Evolutionary conservation across 2,113 vertebrate species (phyloP), one percentile per base, ranked within the genome.

Genomic region (Chamaetylas fuelleborni): DNA sequence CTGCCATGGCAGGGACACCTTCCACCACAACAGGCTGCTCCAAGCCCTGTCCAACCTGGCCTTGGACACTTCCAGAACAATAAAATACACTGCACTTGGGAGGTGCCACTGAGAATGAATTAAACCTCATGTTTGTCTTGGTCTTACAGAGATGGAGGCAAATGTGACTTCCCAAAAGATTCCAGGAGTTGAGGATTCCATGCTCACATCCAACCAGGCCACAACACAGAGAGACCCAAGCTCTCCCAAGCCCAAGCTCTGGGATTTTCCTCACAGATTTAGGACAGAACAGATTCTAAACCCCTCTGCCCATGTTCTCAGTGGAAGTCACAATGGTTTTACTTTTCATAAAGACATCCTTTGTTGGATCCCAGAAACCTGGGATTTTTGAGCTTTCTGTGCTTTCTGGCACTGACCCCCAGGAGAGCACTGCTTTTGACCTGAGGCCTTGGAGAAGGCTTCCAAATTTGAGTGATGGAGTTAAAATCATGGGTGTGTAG

Each of bases 191-290:
- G 50, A 51, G 50, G 50, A 51, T 51, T 51, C 38, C 57, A 14
- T 0, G 17, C 11, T 88, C 43, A 53, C 4, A 45, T 14, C 33
- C 43, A 40, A 18, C 2, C 51, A 79, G 43, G 43, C 14, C 40
- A 76, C 54, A 9, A 4, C 0, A 0, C 12, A 65, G 34, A 47
- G 26, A 73, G 14, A 95, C 19, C 6, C 2, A 19, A 80, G 19
- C 19, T 65, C 34, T 64, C 50, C 14, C 53, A 53, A 42, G 24
- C 31, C 28, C 28, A 31, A 53, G 28, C 17, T 16, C 26, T 31
- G 22, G 26, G 11, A 40, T 58, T 61, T 14, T 57, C 81, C n/a
- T 86, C 78, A 60, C 6, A 15, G 43, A 51, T 43, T 76, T 11
- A 56, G 61, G 40, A 51, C 13, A 43, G 40, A 6, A 12, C 15